Percentiles rank a stretch among this genome's conserved stretches.
These are phyloP conservation scores for Microchrysa polita DNA, from an alignment of 2,888 invertebrate genomes.

Conservation along the genomic window DNA sequence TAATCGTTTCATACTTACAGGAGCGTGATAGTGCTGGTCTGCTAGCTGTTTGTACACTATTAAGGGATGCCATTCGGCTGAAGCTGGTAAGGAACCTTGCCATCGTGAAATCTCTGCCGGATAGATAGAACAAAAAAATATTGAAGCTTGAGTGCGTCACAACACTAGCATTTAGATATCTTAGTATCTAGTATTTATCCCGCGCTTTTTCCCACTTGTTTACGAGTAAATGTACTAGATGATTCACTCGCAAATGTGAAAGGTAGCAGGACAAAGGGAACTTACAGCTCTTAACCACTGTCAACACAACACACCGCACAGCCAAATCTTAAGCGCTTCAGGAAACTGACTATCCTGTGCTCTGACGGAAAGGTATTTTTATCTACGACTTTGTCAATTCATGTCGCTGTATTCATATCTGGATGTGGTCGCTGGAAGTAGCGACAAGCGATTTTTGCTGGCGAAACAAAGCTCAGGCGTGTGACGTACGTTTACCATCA, in stretches of 20 bases:
- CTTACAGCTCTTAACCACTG: constrained; percentile 1
- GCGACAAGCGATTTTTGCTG: neutral
- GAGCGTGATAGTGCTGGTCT: neutral
- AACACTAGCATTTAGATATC: neutral
- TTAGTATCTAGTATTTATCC: neutral
- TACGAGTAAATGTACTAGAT: too few species aligned
- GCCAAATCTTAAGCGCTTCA: neutral
- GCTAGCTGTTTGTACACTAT: neutral
- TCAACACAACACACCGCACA: constrained; percentile 2
- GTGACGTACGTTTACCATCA: neutral
- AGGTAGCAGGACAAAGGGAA: neutral
- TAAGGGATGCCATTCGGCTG: neutral
- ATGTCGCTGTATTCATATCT: neutral
- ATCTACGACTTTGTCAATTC: constrained; percentile 1
- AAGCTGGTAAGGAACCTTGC: neutral
- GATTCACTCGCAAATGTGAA: too few species aligned
- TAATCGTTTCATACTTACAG: constrained; percentile 2
- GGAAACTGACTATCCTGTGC: neutral
- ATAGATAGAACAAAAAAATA: neutral
- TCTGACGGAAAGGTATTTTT: neutral
- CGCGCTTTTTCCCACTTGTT: too few species aligned
- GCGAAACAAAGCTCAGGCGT: neutral
- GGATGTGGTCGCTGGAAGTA: neutral
- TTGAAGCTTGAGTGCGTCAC: neutral
- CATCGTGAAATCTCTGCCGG: constrained; percentile 5